Conservation (phyloP, 2,888 invertebrate genomes). For the Pristionchus exspectatus region DNA sequence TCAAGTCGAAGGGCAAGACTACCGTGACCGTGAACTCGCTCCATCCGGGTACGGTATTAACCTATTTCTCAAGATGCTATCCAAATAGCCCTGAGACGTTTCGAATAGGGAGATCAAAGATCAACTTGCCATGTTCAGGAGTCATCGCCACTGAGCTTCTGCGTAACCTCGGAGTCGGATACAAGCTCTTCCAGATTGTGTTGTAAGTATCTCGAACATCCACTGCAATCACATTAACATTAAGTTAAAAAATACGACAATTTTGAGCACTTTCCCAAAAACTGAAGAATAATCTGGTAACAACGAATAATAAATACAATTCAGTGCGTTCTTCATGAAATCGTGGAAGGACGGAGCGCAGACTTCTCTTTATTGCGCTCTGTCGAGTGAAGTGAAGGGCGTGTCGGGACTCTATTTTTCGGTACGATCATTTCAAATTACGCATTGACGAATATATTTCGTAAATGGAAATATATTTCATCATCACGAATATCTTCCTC, state of each 20-base stretch:
- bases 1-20: constrained; percentile 67
- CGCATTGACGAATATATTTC: too few relatives aligned
- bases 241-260: constrained; percentile 79
- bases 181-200: constrained; percentile 16
- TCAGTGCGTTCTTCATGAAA: constrained; percentile 81
- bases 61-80: background rate
- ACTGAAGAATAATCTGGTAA: background rate
- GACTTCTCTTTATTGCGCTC: constrained; percentile 87
- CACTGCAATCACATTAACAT: too few relatives aligned
- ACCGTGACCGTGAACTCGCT: constrained; percentile 84
- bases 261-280: background rate
- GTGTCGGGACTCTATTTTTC: constrained; percentile 87
- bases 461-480: too few relatives aligned
- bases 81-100: too few relatives aligned
- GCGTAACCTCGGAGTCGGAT: background rate
- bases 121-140: background rate
- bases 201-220: background rate
- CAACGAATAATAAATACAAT: background rate
- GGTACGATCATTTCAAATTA: background rate
- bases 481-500: too few relatives aligned
- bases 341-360: constrained; percentile 88
- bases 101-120: background rate
- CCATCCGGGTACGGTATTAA: constrained; percentile 86
- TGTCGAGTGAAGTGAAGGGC: constrained; percentile 86
- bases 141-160: background rate